Conservation (phyloP, 1,140 invertebrate genomes). For the Heliothis subflexa region DNA sequence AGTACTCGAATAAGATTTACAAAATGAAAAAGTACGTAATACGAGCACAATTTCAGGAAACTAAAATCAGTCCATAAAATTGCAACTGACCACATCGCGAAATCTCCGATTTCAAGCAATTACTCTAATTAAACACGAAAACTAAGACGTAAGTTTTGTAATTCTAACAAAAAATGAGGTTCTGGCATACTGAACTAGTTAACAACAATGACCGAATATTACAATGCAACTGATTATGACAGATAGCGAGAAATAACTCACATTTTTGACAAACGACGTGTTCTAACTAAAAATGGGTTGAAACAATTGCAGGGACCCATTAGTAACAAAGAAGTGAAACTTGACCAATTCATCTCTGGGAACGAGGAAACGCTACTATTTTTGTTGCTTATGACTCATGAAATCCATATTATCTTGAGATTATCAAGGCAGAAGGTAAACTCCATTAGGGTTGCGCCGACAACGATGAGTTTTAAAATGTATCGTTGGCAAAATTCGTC, state of each 20-base stretch:
- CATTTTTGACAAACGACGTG: constrained; percentile 35
- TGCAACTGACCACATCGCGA: constrained; percentile 23
- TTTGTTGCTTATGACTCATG: constrained; percentile 35
- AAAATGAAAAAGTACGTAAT: no score
- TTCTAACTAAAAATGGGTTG: constrained; percentile 32
- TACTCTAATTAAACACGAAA: constrained; percentile 46
- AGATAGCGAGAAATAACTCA: constrained; percentile 50
- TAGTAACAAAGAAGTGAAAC: constrained; percentile 44
- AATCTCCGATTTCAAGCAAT: constrained; percentile 28
- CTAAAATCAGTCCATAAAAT: constrained; percentile 4
- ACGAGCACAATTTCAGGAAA: background rate
- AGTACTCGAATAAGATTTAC: no score
- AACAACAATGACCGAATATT: constrained; percentile 43
- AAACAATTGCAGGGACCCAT: constrained; percentile 22
- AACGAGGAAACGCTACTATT: constrained; percentile 27
- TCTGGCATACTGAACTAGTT: constrained; percentile 45
- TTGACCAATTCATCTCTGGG: constrained; percentile 8
- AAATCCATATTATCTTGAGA: constrained; percentile 17
- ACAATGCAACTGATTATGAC: constrained; percentile 49
- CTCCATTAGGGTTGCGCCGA: background rate
- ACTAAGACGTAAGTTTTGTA: constrained; percentile 47
- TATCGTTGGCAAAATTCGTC: no score
- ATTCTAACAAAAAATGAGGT: constrained; percentile 43
- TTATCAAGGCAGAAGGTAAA: constrained; percentile 28
- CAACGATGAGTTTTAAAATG: background rate